Percentiles rank a stretch among this genome's conserved stretches.
phyloP scores from a whole-genome alignment of 2,888 invertebrate genomes.

The Ennomos erosarius region DNA sequence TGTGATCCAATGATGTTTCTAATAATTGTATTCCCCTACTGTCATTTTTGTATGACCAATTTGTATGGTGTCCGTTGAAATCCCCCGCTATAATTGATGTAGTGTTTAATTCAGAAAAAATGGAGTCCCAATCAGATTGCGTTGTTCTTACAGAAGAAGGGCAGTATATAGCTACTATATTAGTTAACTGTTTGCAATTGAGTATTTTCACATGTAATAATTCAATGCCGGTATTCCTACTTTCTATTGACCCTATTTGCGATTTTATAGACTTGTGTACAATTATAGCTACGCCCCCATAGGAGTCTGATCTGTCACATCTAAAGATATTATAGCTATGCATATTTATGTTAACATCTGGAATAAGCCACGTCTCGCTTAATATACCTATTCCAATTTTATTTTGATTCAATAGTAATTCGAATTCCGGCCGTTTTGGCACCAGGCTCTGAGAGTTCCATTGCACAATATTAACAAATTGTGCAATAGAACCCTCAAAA shows the following conservation, averaged over 20 bases:
- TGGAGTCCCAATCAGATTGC: background rate
- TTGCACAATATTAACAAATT: conserved; percentile 18
- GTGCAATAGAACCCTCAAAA: conserved; percentile 5
- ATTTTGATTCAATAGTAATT: conserved; percentile 16
- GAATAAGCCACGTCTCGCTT: conserved; percentile 3
- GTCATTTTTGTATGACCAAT: conserved; percentile 23
- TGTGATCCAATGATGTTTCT: conserved; percentile 24
- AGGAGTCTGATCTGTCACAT: conserved; percentile 7
- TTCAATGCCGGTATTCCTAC: conserved; percentile 6
- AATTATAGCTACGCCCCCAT: conserved; percentile 28
- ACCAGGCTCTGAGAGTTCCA: conserved; percentile 36
- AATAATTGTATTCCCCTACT: conserved; percentile 15
- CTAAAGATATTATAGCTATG: conserved; percentile 4
- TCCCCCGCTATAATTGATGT: conserved; percentile 31
- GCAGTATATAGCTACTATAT: conserved; percentile 1
- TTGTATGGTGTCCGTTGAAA: conserved; percentile 35
- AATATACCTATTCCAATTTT: conserved; percentile 7
- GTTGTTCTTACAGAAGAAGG: background rate
- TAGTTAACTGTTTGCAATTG: background rate
- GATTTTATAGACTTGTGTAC: conserved; percentile 4
- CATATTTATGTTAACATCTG: background rate
- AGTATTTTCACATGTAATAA: background rate
- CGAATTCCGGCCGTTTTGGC: conserved; percentile 27
- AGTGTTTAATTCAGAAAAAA: too few species aligned
- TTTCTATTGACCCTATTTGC: background rate